Base-by-base conservation (phyloP, 2,888 invertebrate species). In the Hermaeophaga mercurialis region DNA sequence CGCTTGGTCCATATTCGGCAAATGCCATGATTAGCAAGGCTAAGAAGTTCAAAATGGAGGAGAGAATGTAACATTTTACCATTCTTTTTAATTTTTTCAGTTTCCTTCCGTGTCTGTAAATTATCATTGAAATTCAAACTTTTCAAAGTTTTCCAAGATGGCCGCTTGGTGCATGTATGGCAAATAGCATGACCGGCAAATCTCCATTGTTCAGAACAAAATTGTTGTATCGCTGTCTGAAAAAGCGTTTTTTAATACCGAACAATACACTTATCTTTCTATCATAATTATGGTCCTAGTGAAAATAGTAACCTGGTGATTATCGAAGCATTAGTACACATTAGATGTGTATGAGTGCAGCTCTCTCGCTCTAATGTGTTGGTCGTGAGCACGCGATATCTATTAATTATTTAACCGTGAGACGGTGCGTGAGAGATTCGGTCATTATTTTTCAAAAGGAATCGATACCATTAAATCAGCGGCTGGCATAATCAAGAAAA, bases 251-350 rank as follows among this genome's bases (percentile, higher is more conserved):
- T 48, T 49, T 56, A 39, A 52, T 60, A 54, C 46, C 34, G 31
- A 55, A 54, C 54, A 54, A 54, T 55, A 50, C 36, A 11, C 61
- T 61, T 61, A 61, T 61, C 61, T 56, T 26, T 34, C 5, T 41
- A 57, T 58, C 59, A 60, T 65, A 67, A 67, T 67, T 64, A 67
- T 55, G 33, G 54, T 56, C 47, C 53, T 59, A 63, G 65, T 64
- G 65, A 66, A 67, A 63, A 60, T 62, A 62, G 61, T 59, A 64
- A 64, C 64, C 65, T 58, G 66, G 64, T 66, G 65, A 67, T 67
- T 66, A 66, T 65, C 61, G 61, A 61, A 56, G 60, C 67, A 66
- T 67, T 67, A 67, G 65, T 67, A 67, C 61, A 59, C 56, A 66
- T 64, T 66, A 66, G 64, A 60, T 58, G 59, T 63, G 57, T 62